Evolutionary conservation across 2,113 vertebrate species (phyloP).

Genomic region (Rhea pennata): DNA sequence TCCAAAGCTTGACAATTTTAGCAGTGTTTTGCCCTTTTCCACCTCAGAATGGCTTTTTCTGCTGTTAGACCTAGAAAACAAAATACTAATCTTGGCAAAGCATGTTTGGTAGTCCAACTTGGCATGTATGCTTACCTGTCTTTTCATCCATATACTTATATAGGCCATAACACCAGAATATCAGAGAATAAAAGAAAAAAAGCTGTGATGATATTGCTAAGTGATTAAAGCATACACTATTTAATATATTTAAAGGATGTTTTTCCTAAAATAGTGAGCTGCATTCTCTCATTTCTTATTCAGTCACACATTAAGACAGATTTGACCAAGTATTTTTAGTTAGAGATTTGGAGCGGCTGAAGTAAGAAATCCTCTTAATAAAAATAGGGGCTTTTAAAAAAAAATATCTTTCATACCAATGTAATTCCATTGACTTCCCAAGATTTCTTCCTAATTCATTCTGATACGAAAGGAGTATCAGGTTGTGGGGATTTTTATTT

Average conservation of each 20-base stretch:
- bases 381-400: conserved; percentile 27
- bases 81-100: neutral
- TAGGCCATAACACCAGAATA: neutral
- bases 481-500: neutral
- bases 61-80: neutral
- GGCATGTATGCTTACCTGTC: neutral
- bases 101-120: accelerated
- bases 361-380: conserved; percentile 66
- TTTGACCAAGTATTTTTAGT: conserved; percentile 65
- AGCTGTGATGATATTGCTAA: neutral
- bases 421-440: conserved; percentile 49
- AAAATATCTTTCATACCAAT: conserved; percentile 45
- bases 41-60: neutral
- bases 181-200: neutral
- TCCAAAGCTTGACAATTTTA: neutral
- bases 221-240: neutral
- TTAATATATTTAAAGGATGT: neutral
- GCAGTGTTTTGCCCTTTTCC: neutral
- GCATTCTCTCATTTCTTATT: conserved; percentile 25
- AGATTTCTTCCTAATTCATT: conserved; percentile 39
- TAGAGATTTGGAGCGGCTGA: conserved; percentile 50
- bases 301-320: conserved; percentile 37
- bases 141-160: neutral
- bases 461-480: neutral
- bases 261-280: neutral